Base-by-base conservation (phyloP, 1,140 invertebrate species). In the Elymnias hypermnestra region DNA sequence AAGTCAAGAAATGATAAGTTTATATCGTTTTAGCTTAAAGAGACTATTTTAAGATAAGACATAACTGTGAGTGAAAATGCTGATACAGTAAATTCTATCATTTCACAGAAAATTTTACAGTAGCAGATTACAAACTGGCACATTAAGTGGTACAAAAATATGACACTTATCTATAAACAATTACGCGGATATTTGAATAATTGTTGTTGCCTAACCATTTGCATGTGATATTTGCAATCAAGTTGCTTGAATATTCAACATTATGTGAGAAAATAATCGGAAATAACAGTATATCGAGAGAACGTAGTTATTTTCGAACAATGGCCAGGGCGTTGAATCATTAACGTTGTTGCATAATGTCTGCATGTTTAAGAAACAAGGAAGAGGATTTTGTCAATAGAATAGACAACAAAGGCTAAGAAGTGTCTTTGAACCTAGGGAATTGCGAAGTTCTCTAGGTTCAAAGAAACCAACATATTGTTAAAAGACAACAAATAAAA, bases 181-280 rank as follows among this genome's bases (percentile, higher is more conserved):
- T 63, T 60, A 65, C 53, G 52, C 47, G 36, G 26, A 53, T 37
- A 69, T 72, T 73, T 70, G 53, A 66, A 76, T 72, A 69, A 72
- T 69, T 56, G 63, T 57, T 58, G 19, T 40, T 56, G 36, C 31
- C 39, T 7, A 37, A 37, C n/a, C 2, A 33, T 33, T 33, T 10
- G 29, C 29, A 33, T 40, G 10, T 19, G 18, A 13, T 33, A 46
- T 39, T 23, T 44, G 53, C 50, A 58, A 55, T 44, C 28, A 47
- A 33, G 53, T 56, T 53, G 40, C 29, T 53, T 68, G 71, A 72
- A 69, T 70, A 73, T 58, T 47, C 26, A 53, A 39, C 28, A 51
- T 31, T 19, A 37, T 33, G 39, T 72, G 70, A 53, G 72, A 77
- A 70, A 54, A 63, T 53, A 65, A 74, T 71, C 52, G 60, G 48